These are phyloP conservation scores for Oceanodroma tethys DNA, from an alignment of 2,113 vertebrate species.

Conservation along the genomic window DNA sequence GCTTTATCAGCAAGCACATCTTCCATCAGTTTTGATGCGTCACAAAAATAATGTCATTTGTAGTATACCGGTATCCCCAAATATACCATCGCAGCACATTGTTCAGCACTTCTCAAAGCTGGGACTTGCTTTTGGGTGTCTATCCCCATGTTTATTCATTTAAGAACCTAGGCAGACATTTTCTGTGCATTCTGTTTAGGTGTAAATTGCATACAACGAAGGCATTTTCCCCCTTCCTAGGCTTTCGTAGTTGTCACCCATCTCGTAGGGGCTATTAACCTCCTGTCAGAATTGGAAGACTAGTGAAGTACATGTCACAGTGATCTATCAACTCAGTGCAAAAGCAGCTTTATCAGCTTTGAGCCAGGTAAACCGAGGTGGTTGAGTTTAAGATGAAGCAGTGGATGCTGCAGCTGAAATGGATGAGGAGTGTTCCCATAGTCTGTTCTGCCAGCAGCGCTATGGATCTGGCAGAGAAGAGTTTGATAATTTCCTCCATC, in stretches of 20 bases:
- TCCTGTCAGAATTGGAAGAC: neutral
- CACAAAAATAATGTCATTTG: neutral
- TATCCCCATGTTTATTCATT: neutral
- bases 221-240: neutral
- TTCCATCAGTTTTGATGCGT: neutral
- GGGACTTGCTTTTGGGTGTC: neutral
- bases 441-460: neutral
- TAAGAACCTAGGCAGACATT: neutral
- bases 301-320: neutral
- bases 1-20: neutral
- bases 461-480: neutral
- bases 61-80: neutral
- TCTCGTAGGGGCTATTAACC: neutral
- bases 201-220: neutral
- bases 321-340: neutral
- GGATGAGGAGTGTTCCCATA: neutral
- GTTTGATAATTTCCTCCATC: neutral
- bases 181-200: neutral
- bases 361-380: neutral
- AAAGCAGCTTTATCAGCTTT: neutral
- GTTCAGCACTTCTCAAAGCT: neutral
- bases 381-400: neutral
- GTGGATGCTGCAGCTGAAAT: neutral
- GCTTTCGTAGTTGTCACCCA: neutral
- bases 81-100: neutral